Percentiles rank a stretch among this genome's conserved stretches.
Evolutionary conservation across 2,113 vertebrate genomes (phyloP).

Genomic region (Danio rerio): GRCz12tu NC_133189.1:38638501-38639000

Average conservation of each 20-base stretch:
- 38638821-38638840: too few species aligned
- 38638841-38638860: background rate
- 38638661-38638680: background rate
- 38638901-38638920: background rate
- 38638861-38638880: too few species aligned
- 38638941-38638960: too few species aligned
- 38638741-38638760: too few species aligned
- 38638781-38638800: background rate
- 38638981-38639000: too few species aligned
- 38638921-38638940: too few species aligned
- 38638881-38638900: background rate
- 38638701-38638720: background rate
- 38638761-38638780: background rate
- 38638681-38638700: background rate
- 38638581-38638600: background rate
- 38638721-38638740: background rate
- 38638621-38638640: background rate
- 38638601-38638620: background rate
- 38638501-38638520: too few species aligned
- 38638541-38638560: too few species aligned
- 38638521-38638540: too few species aligned
- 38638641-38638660: background rate
- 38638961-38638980: too few species aligned
- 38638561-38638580: background rate
- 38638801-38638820: background rate